phyloP scores from a whole-genome alignment of 1,140 invertebrate species.

The Acyrthosiphon pisum region DNA sequence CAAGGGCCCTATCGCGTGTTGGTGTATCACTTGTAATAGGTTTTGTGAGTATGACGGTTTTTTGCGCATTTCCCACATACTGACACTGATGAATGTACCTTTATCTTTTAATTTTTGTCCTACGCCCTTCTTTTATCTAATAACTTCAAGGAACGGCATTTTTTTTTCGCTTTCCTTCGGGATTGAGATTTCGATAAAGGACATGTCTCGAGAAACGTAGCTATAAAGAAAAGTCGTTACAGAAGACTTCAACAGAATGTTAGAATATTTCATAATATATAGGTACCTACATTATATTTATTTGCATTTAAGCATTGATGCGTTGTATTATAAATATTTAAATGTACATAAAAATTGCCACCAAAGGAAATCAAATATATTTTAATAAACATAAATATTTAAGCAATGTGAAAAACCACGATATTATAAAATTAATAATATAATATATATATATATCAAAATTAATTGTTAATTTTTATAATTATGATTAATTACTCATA shows the following conservation, averaged over 20 bases:
- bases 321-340: background rate
- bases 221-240: background rate
- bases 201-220: background rate
- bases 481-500: too few relatives aligned
- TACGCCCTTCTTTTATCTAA: background rate
- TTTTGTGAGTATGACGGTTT: conserved; percentile 24
- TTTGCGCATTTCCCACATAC: background rate
- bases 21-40: conserved; percentile 23
- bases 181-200: background rate
- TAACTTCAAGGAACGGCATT: background rate
- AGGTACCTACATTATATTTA: background rate
- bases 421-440: background rate
- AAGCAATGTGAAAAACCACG: background rate
- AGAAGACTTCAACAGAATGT: background rate
- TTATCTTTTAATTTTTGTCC: conserved; percentile 53
- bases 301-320: background rate
- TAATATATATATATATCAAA: background rate
- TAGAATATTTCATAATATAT: background rate
- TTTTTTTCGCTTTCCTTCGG: background rate
- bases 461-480: too few relatives aligned
- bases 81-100: conserved; percentile 53
- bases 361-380: background rate
- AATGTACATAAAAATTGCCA: background rate
- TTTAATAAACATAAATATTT: background rate
- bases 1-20: background rate